Percentiles rank a stretch among this genome's conserved stretches.
These are phyloP conservation scores for Corbicula japonica DNA, from an alignment of 2,888 invertebrate genomes.

Conservation along the genomic window DNA sequence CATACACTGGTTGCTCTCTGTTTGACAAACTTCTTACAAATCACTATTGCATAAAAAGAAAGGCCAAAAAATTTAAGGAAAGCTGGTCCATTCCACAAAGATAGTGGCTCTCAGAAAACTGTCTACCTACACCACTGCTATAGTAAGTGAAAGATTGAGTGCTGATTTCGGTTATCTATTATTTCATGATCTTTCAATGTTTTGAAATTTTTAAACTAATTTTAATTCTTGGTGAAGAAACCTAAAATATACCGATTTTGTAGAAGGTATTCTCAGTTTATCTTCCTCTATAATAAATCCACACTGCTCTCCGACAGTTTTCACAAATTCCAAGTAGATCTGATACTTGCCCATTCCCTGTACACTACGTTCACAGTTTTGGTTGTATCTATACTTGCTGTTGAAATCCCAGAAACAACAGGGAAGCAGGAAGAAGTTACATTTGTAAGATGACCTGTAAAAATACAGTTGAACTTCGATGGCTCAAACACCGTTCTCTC, in stretches of 20 bases:
- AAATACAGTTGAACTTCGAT: neutral
- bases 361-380: conserved; percentile 27
- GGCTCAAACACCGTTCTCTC: too few species aligned
- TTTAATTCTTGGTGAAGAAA: neutral
- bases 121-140: too few species aligned
- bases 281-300: conserved; percentile 92
- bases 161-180: too few species aligned
- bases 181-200: too few species aligned
- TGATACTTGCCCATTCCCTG: conserved; percentile 91
- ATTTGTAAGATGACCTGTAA: conserved; percentile 88
- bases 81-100: too few species aligned
- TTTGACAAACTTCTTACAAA: too few species aligned
- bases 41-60: too few species aligned
- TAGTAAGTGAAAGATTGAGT: too few species aligned
- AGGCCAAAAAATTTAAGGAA: too few species aligned
- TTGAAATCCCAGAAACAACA: conserved; percentile 98
- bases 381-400: conserved; percentile 92
- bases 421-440: conserved; percentile 96
- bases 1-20: too few species aligned
- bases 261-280: conserved; percentile 97
- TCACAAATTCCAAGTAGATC: conserved; percentile 87
- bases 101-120: too few species aligned
- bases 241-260: conserved; percentile 91
- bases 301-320: conserved; percentile 90
- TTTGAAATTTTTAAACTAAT: too few species aligned